Evolutionary conservation across 2,113 vertebrate genomes (phyloP), one percentile per base, ranked within the genome.

Genomic region (Cathartes aura): DNA sequence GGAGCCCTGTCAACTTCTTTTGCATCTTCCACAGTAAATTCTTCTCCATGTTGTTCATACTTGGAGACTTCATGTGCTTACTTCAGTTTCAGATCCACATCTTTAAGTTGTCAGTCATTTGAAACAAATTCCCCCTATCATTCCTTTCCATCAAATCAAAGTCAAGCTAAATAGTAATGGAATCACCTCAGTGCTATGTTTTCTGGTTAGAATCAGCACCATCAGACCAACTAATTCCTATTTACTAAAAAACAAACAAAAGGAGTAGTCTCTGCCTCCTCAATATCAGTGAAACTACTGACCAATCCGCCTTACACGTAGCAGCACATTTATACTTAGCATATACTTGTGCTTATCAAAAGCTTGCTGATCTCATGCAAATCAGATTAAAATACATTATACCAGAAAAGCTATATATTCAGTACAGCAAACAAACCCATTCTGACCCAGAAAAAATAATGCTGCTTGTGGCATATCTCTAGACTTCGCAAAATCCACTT

Each of bases 1-100:
- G 67, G 40, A 89, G 72, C 73, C 42, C 87, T 96, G 95, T 96
- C 97, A 94, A 84, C 84, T 71, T 90, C 59, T 81, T 88, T 94
- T 88, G 67, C 63, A 81, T 95, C 74, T 96, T 79, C 42, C 53
- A 89, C 29, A 74, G 73, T 43, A 80, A 74, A 9, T 36, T 75
- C 7, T 92, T 71, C 30, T 67, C 34, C 48, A 27, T 48, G 19
- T 26, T 87, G 52, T 68, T 95, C 55, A 9, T 43, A 63, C 24
- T 72, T 53, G 42, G 62, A 86, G 64, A 82, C 32, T 59, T 74
- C 63, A 78, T 24, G 72, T 26, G 22, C 48, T 79, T 62, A 34
- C 26, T 88, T 87, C 40, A 60, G 8, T 59, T 91, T 68, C 87
- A 86, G 59, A 91, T 64, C 18, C 59, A 67, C 59, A 59, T 59